phyloP scores from a whole-genome alignment of 2,888 invertebrate genomes.

The Zelleria hepariella region DNA sequence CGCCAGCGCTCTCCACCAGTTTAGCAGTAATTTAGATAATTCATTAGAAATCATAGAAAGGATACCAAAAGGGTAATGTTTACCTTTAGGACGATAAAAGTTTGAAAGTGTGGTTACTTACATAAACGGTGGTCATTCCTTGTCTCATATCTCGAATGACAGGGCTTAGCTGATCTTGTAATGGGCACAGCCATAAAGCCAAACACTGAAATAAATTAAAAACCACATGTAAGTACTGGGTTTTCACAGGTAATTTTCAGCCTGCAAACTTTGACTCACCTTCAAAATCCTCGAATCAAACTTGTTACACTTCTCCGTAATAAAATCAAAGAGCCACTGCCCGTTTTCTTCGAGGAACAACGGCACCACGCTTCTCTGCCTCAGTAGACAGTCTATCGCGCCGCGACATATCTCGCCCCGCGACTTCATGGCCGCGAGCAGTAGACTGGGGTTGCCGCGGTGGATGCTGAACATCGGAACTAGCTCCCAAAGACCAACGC shows the following conservation, averaged over 20 bases:
- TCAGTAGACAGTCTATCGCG: constrained; percentile 39
- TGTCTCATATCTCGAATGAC: constrained; percentile 58
- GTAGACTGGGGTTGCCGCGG: constrained; percentile 41
- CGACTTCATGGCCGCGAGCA: constrained; percentile 39
- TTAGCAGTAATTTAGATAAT: too few species aligned
- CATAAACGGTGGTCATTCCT: constrained; percentile 50
- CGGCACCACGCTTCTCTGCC: constrained; percentile 42
- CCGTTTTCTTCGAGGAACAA: constrained; percentile 53
- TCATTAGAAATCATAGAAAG: too few species aligned
- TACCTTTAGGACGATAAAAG: too few species aligned
- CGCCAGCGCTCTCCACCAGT: too few species aligned
- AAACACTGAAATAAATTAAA: constrained; percentile 38
- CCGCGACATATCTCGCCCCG: constrained; percentile 46
- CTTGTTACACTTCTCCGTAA: constrained; percentile 59
- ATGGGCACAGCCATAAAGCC: constrained; percentile 59
- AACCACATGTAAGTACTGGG: too few species aligned
- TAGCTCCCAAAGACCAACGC: constrained; percentile 62
- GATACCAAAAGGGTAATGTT: too few species aligned
- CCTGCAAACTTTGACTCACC: constrained; percentile 33
- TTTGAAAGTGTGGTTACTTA: constrained; percentile 24
- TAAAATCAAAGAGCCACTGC: constrained; percentile 64
- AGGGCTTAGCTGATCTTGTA: constrained; percentile 60
- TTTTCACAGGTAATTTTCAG: too few species aligned
- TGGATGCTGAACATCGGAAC: constrained; percentile 51
- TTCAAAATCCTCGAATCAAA: constrained; percentile 69